Evolutionary conservation across 1,140 invertebrate species (phyloP), one percentile per base, ranked within the genome.

Genomic region (Harlomillsia oculata): DNA sequence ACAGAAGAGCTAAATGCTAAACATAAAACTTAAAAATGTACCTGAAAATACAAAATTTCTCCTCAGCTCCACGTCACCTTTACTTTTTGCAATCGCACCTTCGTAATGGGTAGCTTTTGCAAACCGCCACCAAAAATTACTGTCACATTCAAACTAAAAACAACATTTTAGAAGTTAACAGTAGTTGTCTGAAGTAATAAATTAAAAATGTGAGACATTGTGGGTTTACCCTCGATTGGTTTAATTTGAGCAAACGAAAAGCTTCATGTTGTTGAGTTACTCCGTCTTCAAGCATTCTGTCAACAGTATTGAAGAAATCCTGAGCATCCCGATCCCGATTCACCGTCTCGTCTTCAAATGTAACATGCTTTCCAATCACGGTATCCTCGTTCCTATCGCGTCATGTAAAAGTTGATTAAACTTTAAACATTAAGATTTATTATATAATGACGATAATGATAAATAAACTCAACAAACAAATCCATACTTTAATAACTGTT

Each of bases 81-180:
- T 67, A 45, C 66, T 66, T 53, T 72, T 71, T 23, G 73, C 67
- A 25, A 70, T 62, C 44, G 72, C 69, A 1, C 76, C 72, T 69
- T 77, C 70, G 63, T 77, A 68, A 67, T 79, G 76, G 66, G 78
- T 79, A 21, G 78, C 76, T 71, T 81, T 84, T 26, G 80, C 78
- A 37, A 83, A 70, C 64, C 84, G 72, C 83, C 84, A 89, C 36
- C 80, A 70, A 62, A 82, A 71, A 58, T 80, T 76, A 34, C 18
- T 56, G 36, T 53, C 26, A 44, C 25, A 28, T 37, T 51, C 43
- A 62, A n/a, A n/a, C n/a, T n/a, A n/a, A n/a, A n/a, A n/a, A n/a
- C n/a, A n/a, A n/a, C n/a, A n/a, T n/a, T n/a, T n/a, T n/a, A n/a
- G n/a, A n/a, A n/a, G n/a, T n/a, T n/a, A n/a, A n/a, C n/a, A n/a